phyloP scores from a whole-genome alignment of 2,113 vertebrate genomes.

The Callorhinus ursinus region DNA sequence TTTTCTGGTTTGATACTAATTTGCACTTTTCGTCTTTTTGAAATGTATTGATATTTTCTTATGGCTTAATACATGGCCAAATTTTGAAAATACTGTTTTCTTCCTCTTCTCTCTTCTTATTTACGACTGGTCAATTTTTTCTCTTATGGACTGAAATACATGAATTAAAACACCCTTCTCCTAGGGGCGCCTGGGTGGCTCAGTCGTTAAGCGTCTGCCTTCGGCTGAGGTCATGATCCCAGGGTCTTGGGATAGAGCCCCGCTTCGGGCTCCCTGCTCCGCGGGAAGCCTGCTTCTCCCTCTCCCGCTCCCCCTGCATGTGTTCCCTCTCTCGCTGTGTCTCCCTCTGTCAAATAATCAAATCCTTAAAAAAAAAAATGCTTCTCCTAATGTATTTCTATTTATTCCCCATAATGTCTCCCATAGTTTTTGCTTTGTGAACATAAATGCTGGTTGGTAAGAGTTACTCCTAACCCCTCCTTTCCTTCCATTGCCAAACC shows the following conservation, averaged over 20 bases:
- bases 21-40: background rate
- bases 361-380: background rate
- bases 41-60: background rate
- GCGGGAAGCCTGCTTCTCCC: too few species aligned
- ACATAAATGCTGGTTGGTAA: background rate
- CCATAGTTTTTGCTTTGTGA: background rate
- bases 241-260: too few species aligned
- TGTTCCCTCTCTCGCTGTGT: too few species aligned
- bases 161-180: background rate
- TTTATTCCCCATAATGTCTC: background rate
- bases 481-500: background rate
- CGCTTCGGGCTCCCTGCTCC: too few species aligned
- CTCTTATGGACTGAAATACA: background rate
- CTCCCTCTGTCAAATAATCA: too few species aligned
- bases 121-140: background rate
- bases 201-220: too few species aligned
- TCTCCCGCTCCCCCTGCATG: too few species aligned
- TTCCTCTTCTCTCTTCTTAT: background rate
- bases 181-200: too few species aligned
- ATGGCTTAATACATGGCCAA: background rate
- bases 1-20: background rate
- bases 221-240: too few species aligned
- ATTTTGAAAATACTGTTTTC: background rate
- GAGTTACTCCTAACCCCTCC: background rate
- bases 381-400: background rate